Evolutionary conservation across 2,888 invertebrate genomes (phyloP).

Genomic region (Andrena dorsata): DNA sequence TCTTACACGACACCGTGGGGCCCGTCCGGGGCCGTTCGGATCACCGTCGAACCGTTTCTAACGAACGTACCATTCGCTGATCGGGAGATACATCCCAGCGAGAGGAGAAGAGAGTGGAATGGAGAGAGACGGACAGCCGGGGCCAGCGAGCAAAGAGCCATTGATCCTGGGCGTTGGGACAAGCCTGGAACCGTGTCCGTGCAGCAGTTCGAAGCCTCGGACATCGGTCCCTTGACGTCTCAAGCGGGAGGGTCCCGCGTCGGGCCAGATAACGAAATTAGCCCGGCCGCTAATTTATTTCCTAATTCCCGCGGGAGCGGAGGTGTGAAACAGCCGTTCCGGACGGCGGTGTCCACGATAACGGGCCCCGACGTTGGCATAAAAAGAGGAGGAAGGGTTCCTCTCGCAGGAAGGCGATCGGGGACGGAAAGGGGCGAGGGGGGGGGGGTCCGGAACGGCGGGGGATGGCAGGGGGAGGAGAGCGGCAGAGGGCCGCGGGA

Average conservation of each 20-base stretch:
- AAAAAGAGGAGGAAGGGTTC: conserved; percentile 45
- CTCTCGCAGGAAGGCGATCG: conserved; percentile 52
- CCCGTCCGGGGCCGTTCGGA: conserved; percentile 46
- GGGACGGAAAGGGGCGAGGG: conserved; percentile 34
- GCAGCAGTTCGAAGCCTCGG: conserved; percentile 55
- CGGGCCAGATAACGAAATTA: conserved; percentile 84
- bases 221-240: conserved; percentile 74
- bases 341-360: conserved; percentile 81
- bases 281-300: conserved; percentile 84
- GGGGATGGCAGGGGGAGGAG: conserved; percentile 3
- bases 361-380: conserved; percentile 74
- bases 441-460: conserved; percentile 19
- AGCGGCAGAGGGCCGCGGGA: conserved; percentile 9
- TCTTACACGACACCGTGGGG: conserved; percentile 7
- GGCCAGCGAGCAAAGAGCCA: conserved; percentile 52
- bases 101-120: conserved; percentile 13
- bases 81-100: conserved; percentile 38
- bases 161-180: conserved; percentile 69
- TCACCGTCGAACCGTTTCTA: conserved; percentile 68
- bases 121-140: conserved; percentile 26
- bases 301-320: conserved; percentile 84
- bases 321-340: conserved; percentile 84
- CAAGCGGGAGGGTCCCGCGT: conserved; percentile 77
- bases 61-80: conserved; percentile 63
- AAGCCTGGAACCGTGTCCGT: conserved; percentile 63